A percentile compares a stretch with the other conserved stretches of the same genome.
Conservation (phyloP, 2,113 vertebrate genomes). For the Connochaetes taurinus region DNA sequence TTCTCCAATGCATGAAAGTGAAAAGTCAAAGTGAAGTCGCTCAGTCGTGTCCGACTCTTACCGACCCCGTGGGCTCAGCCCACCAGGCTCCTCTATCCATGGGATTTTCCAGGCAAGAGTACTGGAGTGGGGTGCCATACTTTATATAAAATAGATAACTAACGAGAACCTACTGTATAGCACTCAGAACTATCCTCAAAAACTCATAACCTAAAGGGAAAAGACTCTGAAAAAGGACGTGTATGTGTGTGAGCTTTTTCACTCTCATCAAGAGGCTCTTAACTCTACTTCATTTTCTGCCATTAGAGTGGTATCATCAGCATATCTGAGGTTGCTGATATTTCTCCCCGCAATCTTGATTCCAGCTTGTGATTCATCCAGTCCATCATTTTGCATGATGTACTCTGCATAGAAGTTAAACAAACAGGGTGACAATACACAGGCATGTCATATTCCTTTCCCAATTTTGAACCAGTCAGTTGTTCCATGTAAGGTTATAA, state of each 20-base stretch:
- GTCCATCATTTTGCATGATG: not conserved
- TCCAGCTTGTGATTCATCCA: not conserved
- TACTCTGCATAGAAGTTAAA: not conserved
- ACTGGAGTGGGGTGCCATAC: too few species aligned
- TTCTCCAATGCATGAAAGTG: too few species aligned
- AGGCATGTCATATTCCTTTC: not conserved
- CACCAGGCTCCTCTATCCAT: too few species aligned
- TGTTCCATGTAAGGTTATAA: not conserved
- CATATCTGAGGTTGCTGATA: not conserved
- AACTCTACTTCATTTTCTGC: not conserved
- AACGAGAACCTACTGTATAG: not conserved
- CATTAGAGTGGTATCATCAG: not conserved
- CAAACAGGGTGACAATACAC: not conserved
- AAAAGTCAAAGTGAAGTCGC: too few species aligned
- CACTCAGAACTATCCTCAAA: not conserved
- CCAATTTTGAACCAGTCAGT: not conserved
- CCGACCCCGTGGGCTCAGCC: too few species aligned
- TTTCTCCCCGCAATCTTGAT: not conserved
- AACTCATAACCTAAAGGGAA: not conserved
- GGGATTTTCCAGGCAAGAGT: too few species aligned
- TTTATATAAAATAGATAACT: not conserved
- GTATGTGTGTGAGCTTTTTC: not conserved
- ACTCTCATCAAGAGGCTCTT: not conserved
- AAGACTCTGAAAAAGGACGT: not conserved
- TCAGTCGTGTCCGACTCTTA: too few species aligned